These are phyloP conservation scores for Psettodes erumei DNA, from an alignment of 2,113 vertebrate genomes.

Conservation along the genomic window DNA sequence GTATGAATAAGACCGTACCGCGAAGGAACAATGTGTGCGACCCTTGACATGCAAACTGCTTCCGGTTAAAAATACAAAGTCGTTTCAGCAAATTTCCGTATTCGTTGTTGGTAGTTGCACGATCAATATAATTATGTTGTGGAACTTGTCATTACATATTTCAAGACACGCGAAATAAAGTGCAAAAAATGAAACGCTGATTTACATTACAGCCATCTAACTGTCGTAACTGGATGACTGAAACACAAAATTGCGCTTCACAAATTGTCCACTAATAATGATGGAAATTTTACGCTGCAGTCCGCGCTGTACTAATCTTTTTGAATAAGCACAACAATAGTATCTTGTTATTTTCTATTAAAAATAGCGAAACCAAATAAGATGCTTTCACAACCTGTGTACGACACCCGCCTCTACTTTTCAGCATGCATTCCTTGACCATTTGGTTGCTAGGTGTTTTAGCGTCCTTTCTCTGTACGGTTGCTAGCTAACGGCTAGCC, in stretches of 20 bases:
- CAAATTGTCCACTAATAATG: background rate
- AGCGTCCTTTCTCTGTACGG: conserved; percentile 65
- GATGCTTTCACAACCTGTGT: background rate
- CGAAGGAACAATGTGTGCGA: conserved; percentile 71
- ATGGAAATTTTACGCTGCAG: background rate
- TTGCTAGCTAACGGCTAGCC: conserved; percentile 72
- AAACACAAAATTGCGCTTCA: too few species aligned
- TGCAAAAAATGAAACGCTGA: background rate
- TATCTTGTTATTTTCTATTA: background rate
- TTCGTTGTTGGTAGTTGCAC: too few species aligned
- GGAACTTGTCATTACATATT: background rate
- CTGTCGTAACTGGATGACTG: background rate
- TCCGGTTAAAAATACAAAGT: conserved; percentile 53
- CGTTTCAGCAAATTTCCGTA: too few species aligned
- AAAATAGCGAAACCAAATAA: background rate
- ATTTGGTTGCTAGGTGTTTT: conserved; percentile 72
- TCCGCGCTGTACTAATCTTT: background rate
- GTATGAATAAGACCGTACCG: conserved; percentile 20
- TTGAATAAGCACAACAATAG: background rate
- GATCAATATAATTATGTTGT: too few species aligned
- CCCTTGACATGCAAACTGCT: conserved; percentile 60
- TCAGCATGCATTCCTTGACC: background rate
- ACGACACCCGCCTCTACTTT: conserved; percentile 63
- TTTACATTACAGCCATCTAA: background rate
- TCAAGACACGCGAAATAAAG: background rate